Conservation (phyloP, 2,888 invertebrate genomes). For the Nudaria mundana region DNA sequence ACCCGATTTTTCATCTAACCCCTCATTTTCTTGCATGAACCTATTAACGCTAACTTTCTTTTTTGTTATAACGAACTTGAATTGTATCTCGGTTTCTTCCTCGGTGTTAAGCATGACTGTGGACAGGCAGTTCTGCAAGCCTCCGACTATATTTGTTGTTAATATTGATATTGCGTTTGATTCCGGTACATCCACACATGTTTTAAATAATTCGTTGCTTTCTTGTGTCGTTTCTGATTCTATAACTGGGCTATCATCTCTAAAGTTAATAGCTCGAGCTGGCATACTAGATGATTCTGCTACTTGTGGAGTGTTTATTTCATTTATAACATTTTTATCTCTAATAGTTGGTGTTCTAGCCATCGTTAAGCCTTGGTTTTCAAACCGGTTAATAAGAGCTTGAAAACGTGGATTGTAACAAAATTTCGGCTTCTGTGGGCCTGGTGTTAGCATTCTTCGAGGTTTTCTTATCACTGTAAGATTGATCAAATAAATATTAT, state of each 20-base stretch:
- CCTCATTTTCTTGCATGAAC: conserved; percentile 42
- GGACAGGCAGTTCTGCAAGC: conserved; percentile 62
- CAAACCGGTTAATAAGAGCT: conserved; percentile 71
- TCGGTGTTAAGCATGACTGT: conserved; percentile 58
- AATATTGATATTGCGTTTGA: conserved; percentile 58
- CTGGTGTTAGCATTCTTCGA: conserved; percentile 72
- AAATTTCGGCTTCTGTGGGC: conserved; percentile 60
- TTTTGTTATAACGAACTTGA: conserved; percentile 72
- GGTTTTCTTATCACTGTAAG: conserved; percentile 69
- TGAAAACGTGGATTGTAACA: conserved; percentile 68
- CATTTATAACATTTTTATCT: conserved; percentile 36
- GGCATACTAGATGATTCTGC: conserved; percentile 55
- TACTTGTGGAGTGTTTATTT: conserved; percentile 61
- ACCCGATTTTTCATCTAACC: conserved; percentile 38
- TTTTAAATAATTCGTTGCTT: conserved; percentile 64
- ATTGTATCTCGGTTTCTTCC: conserved; percentile 73
- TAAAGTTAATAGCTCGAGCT: conserved; percentile 73
- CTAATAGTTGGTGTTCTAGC: conserved; percentile 58
- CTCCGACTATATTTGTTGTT: conserved; percentile 63
- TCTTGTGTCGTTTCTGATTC: conserved; percentile 56
- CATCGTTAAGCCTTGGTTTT: conserved; percentile 53
- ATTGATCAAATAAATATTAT: conserved; percentile 11
- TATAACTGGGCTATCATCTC: conserved; percentile 64
- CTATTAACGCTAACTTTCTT: conserved; percentile 64
- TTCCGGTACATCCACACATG: conserved; percentile 57